phyloP scores from a whole-genome alignment of 53 echinoderm and acorn worm species.

The Paracentrotus lividus region DNA sequence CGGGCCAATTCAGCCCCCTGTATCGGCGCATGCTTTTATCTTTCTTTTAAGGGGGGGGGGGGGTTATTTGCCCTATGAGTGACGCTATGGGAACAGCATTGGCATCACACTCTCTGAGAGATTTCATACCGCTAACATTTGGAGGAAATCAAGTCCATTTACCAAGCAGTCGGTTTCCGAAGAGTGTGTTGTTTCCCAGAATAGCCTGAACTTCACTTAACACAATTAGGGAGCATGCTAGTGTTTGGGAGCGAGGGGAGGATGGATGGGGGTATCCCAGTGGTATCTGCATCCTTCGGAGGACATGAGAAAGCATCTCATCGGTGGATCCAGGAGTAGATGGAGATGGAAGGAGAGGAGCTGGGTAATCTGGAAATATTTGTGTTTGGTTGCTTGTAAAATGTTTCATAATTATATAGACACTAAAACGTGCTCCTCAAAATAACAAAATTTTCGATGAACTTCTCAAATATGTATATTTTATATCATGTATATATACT shows the following conservation, averaged over 20 bases:
- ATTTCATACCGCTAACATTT: slow-evolving; percentile 10
- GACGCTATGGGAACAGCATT: background rate
- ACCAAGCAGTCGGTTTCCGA: slow-evolving; percentile 42
- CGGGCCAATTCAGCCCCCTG: too few relatives aligned
- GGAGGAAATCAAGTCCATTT: slow-evolving; percentile 65
- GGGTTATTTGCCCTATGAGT: background rate
- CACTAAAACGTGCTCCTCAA: too few relatives aligned
- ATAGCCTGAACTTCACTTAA: slow-evolving; percentile 20
- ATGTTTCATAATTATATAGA: too few relatives aligned
- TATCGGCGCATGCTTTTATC: too few relatives aligned
- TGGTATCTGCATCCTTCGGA: background rate
- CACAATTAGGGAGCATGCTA: slow-evolving; percentile 34
- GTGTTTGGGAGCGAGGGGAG: slow-evolving; percentile 8
- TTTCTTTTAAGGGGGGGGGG: background rate
- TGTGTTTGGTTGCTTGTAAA: too few relatives aligned
- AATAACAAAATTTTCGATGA: too few relatives aligned
- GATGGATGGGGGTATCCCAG: background rate
- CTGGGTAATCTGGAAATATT: too few relatives aligned
- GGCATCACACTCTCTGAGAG: slow-evolving; percentile 1
- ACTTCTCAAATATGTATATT: too few relatives aligned
- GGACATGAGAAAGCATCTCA: background rate
- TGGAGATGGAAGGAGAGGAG: too few relatives aligned
- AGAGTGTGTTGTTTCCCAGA: slow-evolving; percentile 45
- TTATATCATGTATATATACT: too few relatives aligned
- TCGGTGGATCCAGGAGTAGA: too few relatives aligned